These are phyloP conservation scores for Chaetodon trifasciatus DNA, from an alignment of 2,797 vertebrate species.

Conservation along the genomic window DNA sequence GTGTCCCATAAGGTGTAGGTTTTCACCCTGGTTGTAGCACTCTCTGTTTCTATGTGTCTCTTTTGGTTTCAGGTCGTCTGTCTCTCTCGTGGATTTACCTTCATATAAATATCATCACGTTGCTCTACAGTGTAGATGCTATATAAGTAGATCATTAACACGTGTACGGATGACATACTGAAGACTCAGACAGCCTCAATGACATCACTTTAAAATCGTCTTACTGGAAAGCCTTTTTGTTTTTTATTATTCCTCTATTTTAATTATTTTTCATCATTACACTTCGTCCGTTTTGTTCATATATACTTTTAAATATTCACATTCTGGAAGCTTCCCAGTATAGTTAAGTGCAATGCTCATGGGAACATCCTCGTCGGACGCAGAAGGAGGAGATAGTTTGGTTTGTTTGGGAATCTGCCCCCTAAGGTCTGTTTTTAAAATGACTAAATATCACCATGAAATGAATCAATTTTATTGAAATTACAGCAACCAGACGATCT, in stretches of 20 bases:
- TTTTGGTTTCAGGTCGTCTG: background rate
- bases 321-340: background rate
- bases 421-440: background rate
- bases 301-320: background rate
- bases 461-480: no score
- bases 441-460: no score
- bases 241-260: background rate
- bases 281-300: background rate
- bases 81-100: background rate
- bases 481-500: no score
- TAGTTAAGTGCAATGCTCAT: background rate
- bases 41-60: background rate
- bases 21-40: slow-evolving; percentile 4
- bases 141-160: slow-evolving; percentile 45
- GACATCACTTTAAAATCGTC: background rate
- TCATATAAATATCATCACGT: background rate
- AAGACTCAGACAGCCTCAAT: background rate
- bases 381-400: background rate
- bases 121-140: slow-evolving; percentile 3
- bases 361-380: background rate
- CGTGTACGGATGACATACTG: background rate
- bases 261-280: background rate
- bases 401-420: background rate
- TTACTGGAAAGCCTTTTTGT: background rate
- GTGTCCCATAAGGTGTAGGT: slow-evolving; percentile 16